Conservation (phyloP, 2,888 invertebrate genomes). For the Magallana nippona region DNA sequence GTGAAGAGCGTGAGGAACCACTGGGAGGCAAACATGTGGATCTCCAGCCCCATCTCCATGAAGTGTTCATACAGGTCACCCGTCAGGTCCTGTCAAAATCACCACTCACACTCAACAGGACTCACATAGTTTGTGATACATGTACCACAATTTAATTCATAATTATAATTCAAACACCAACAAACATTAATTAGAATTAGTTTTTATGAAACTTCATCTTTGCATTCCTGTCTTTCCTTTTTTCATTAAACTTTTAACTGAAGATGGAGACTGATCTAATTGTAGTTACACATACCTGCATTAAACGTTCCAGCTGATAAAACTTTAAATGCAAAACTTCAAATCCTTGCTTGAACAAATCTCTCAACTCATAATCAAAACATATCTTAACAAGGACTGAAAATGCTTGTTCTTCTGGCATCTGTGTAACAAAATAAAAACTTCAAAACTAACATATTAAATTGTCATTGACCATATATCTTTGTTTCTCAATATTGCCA, state of each 20-base stretch:
- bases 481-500: neutral
- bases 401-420: conserved; percentile 99
- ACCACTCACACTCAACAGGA: too few relatives aligned
- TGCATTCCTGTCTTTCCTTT: too few relatives aligned
- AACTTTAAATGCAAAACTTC: conserved; percentile 96
- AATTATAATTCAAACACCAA: neutral
- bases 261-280: neutral
- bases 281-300: conserved; percentile 85
- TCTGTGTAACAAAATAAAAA: conserved; percentile 83
- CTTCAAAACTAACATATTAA: neutral
- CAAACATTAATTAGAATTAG: too few relatives aligned
- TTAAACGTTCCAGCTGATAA: conserved; percentile 95
- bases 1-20: conserved; percentile 99
- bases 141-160: neutral
- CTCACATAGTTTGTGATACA: neutral
- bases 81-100: conserved; percentile 79
- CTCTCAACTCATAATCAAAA: conserved; percentile 96
- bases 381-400: conserved; percentile 97
- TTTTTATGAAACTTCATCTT: too few relatives aligned
- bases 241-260: neutral
- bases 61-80: conserved; percentile 82
- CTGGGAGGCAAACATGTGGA: conserved; percentile 99
- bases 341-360: conserved; percentile 97
- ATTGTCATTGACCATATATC: neutral
- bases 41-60: conserved; percentile 90